Base-by-base conservation (phyloP, 2,888 invertebrate species). In the Hydropsyche betteni region DNA sequence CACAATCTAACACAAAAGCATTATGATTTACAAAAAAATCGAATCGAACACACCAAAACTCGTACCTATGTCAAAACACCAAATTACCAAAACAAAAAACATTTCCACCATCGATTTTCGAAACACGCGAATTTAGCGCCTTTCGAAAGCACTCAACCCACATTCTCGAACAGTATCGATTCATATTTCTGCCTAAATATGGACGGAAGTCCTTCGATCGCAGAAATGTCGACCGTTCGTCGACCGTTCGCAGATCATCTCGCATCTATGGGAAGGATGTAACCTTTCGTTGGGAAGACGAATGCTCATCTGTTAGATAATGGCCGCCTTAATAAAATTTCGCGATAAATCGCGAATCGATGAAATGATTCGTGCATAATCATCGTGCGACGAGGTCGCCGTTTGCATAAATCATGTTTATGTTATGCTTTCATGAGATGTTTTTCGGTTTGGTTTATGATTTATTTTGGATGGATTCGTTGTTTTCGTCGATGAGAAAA, bases 291-390 rank as follows among this genome's bases (percentile, higher is more conserved):
- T 44, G 44, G 3, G 7, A 44, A 44, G 58, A 14, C 58, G 58
- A 44, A 58, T 58, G 58, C 58, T 58, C 58, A 58, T 58, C 58
- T 58, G 24, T 24, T 58, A 58, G 24, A 58, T 58, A 58, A 58
- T 58, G 58, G 14, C 58, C 44, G 44, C 44, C 24, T 58, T 58
- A 58, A 24, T 58, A 58, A 58, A 14, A 16, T 53, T 53, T 53
- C 16, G n/a, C 53, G 58, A 58, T 58, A 58, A 58, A 58, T 58
- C 58, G 24, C 14, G 16, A 24, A 16, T 8, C 58, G 58, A 58
- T 58, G 58, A 16, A 24, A 16, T 16, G 58, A 14, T 14, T 58
- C 24, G 14, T 53, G 53, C 58, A 58, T 58, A 58, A 58, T 58
- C 24, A 58, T 58, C 16, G 16, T 16, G 14, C 16, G 14, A 44